Evolutionary conservation across 1,140 invertebrate genomes (phyloP).

Genomic region (Pseudomyrmex concolor): DNA sequence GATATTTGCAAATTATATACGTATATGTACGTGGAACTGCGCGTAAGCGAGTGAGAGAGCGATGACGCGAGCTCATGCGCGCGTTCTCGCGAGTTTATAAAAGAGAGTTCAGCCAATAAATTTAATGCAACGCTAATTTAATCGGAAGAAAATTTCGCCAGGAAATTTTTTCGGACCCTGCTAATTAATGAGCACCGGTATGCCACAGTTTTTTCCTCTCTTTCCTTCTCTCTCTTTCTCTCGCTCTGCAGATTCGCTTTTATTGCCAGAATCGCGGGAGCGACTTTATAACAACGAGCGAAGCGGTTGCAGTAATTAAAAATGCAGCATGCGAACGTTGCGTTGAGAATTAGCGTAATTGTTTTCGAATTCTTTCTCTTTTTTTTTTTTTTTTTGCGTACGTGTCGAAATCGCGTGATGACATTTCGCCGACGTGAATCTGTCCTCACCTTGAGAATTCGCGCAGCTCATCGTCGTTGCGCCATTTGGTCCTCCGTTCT

Average conservation of each 20-base stretch:
- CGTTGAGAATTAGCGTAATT: conserved; percentile 46
- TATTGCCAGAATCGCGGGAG: conserved; percentile 22
- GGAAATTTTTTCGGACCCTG: conserved; percentile 60
- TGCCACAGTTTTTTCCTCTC: conserved; percentile 39
- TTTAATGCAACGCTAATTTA: conserved; percentile 72
- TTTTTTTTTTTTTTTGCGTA: background rate
- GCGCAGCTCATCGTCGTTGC: conserved; percentile 80
- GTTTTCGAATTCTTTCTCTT: conserved; percentile 28
- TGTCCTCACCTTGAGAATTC: conserved; percentile 71
- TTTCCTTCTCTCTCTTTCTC: background rate
- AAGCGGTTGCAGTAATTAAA: conserved; percentile 46
- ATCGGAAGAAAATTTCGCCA: conserved; percentile 63
- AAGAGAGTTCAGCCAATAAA: conserved; percentile 67
- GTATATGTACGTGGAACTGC: conserved; percentile 28
- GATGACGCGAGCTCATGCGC: background rate
- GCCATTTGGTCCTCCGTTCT: conserved; percentile 81
- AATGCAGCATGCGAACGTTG: conserved; percentile 45
- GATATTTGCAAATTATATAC: conserved; percentile 70
- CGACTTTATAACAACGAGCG: conserved; percentile 30
- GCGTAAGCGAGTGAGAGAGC: background rate
- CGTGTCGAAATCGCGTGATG: background rate
- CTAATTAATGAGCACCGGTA: conserved; percentile 65
- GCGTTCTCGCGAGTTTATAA: conserved; percentile 56
- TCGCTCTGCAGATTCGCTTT: background rate
- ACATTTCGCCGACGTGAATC: background rate